Conservation (phyloP, 1,140 invertebrate genomes). For the Idris sp. region DNA sequence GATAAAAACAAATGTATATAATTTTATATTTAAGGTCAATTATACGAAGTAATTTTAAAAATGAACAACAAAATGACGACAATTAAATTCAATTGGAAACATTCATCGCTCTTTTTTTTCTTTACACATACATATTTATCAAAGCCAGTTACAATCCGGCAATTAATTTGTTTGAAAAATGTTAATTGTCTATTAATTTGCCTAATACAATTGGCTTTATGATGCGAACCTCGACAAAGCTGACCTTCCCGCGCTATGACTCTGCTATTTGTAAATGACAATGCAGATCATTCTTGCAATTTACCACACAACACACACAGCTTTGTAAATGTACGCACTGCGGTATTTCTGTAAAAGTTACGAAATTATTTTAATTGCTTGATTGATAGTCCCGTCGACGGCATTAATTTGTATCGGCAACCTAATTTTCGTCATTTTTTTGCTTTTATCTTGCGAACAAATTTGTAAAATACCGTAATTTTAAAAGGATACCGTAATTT, state of each 20-base stretch:
- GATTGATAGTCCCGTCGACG: conserved; percentile 15
- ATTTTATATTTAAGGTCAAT: too few species aligned
- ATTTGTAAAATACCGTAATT: conserved; percentile 1
- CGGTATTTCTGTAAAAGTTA: conserved; percentile 24
- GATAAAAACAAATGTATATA: too few species aligned
- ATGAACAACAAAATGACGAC: too few species aligned
- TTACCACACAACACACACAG: too few species aligned
- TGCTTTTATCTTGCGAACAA: neutral
- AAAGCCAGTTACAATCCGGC: conserved; percentile 10
- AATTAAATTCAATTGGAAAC: conserved; percentile 24
- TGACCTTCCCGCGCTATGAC: conserved; percentile 44
- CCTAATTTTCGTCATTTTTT: conserved; percentile 11
- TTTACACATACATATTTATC: too few species aligned
- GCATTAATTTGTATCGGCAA: conserved; percentile 10
- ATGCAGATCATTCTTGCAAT: conserved; percentile 35
- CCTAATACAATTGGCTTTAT: conserved; percentile 40
- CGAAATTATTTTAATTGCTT: conserved; percentile 44
- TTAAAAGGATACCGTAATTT: conserved; percentile 1
- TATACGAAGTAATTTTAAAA: too few species aligned
- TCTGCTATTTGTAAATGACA: conserved; percentile 44
- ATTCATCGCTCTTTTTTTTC: too few species aligned
- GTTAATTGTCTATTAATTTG: conserved; percentile 44
- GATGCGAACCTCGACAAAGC: conserved; percentile 17
- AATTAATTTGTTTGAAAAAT: conserved; percentile 32
- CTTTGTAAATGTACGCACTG: conserved; percentile 21